Base-by-base conservation (phyloP, 2,888 invertebrate genomes). In the Conus canariensis region DNA sequence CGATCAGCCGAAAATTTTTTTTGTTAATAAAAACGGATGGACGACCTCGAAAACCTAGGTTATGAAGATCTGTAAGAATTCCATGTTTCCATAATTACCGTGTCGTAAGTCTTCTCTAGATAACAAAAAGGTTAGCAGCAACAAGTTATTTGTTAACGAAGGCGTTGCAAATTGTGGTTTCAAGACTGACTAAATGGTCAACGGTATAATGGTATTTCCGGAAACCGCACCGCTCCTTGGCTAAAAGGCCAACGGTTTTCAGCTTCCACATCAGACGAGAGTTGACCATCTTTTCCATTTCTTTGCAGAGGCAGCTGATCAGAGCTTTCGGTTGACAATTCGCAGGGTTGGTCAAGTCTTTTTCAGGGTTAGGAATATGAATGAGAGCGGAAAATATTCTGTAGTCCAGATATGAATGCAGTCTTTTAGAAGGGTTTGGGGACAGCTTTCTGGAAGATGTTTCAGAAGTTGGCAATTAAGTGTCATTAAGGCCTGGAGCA, bases 251-350 rank as follows among this genome's bases (percentile, higher is more conserved):
- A 56, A 92, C 90, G 7, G 90, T 80, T 85, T 93, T 92, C 14
- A 94, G 89, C 67, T 90, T 91, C 93, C 92, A 93, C n/a, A 92
- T 90, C 12, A 94, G 92, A 1, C 93, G 90, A 25, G 91, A 86
- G 80, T 93, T 94, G 5, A 94, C 90, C 92, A 94, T 93, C 77
- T 91, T 67, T 85, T 94, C 94, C 92, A 94, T 90, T 0, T 92
- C 86, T 90, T 94, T 94, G 67, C 93, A 93, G 12, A 94, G 85
- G 87, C 93, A 94, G 82, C 93, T 93, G 19, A 93, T 93, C 25
- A 94, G 89, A 59, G 93, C 92, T 22, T 94, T 94, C 16, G 94
- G 93, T 30, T 93, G 86, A 83, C 94, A 94, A 88, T 90, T 93
- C 0, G 70, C 89, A 30, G 92, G 91, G 77, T 93, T 90, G 25